These are phyloP conservation scores for Rhabdomys pumilio DNA, from an alignment of 2,797 vertebrate species.

Conservation along the genomic window DNA sequence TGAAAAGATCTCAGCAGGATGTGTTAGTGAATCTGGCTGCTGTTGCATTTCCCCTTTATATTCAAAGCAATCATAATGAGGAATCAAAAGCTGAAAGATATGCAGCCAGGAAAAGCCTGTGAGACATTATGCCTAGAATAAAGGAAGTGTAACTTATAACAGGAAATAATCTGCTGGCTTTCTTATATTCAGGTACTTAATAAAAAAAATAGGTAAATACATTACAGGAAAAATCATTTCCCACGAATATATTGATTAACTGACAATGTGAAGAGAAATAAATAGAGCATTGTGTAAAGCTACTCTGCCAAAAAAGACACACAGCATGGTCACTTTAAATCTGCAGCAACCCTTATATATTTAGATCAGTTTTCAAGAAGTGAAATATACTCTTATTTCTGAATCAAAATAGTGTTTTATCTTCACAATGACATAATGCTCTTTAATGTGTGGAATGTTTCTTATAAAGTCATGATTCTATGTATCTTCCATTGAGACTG, in stretches of 20 bases:
- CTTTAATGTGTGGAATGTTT: not conserved
- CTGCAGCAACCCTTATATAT: not conserved
- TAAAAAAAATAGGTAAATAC: not conserved
- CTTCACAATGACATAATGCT: not conserved
- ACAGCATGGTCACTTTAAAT: not conserved
- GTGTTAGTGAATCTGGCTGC: slow-evolving; percentile 50
- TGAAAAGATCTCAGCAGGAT: slow-evolving; percentile 50
- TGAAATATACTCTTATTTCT: not conserved
- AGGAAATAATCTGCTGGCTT: slow-evolving; percentile 12
- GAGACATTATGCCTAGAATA: not conserved
- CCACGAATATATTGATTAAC: not conserved
- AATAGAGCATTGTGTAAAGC: not conserved
- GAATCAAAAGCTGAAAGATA: slow-evolving; percentile 13
- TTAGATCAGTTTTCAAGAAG: not conserved
- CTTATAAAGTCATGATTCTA: not conserved
- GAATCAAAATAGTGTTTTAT: not conserved
- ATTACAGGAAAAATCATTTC: not conserved
- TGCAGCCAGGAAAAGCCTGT: not conserved
- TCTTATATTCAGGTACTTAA: not conserved
- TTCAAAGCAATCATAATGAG: slow-evolving; percentile 63
- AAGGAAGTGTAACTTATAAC: slow-evolving; percentile 4
- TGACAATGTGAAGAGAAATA: not conserved
- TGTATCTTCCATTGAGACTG: not conserved
- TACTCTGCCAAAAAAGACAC: not conserved
- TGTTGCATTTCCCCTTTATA: slow-evolving; percentile 63